These are phyloP conservation scores for Zaprionus lineosus DNA, from an alignment of 2,888 invertebrate species.

Conservation along the genomic window DNA sequence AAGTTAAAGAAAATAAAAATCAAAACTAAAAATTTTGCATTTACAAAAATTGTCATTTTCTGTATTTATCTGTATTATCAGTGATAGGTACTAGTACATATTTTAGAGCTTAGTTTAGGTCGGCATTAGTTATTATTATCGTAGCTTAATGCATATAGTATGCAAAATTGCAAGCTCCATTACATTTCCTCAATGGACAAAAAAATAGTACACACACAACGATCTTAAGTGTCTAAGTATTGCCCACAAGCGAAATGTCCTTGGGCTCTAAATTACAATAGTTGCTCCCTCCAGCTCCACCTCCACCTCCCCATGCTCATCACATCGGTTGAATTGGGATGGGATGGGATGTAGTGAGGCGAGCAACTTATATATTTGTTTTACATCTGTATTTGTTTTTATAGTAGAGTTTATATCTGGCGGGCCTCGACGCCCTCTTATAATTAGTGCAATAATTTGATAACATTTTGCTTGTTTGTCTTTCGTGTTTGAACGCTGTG, in stretches of 20 bases:
- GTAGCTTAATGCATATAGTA: conserved; percentile 64
- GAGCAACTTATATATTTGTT: conserved; percentile 36
- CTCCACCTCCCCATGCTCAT: too few species aligned
- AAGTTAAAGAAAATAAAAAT: conserved; percentile 27
- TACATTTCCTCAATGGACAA: conserved; percentile 26
- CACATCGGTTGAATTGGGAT: too few species aligned
- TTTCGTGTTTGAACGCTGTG: conserved; percentile 50
- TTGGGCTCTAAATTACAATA: too few species aligned
- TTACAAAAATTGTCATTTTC: conserved; percentile 57
- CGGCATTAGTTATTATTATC: conserved; percentile 45
- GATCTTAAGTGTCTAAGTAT: conserved; percentile 34
- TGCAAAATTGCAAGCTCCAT: conserved; percentile 58
- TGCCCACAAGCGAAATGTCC: too few species aligned
- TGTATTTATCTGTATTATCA: conserved; percentile 49
- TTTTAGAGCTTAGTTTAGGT: conserved; percentile 54
- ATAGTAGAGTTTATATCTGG: too few species aligned
- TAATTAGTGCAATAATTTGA: conserved; percentile 61
- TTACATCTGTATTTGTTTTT: conserved; percentile 41
- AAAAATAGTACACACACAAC: conserved; percentile 49
- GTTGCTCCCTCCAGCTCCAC: too few species aligned
- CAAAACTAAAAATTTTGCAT: conserved; percentile 38
- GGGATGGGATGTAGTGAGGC: too few species aligned
- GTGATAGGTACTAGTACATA: conserved; percentile 59
- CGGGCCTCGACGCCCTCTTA: too few species aligned
- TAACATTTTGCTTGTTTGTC: conserved; percentile 39